Percentiles rank a stretch among this genome's conserved stretches.
phyloP scores from a whole-genome alignment of 2,888 invertebrate species.

The Gibbula magus region DNA sequence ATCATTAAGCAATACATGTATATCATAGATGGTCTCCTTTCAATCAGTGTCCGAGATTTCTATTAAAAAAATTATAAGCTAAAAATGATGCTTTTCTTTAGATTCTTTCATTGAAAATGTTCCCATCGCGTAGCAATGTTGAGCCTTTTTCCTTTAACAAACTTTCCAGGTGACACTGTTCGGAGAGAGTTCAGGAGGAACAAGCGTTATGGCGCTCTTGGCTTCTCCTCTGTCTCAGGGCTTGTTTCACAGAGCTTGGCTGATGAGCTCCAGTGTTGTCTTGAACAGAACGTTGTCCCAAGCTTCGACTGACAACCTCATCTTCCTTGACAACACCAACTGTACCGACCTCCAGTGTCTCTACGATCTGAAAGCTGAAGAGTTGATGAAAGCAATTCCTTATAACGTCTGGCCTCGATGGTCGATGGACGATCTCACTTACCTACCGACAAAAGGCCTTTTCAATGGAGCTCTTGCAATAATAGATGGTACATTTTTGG shows the following conservation, averaged over 20 bases:
- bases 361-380: slow-evolving; percentile 16
- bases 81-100: too few species aligned
- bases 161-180: slow-evolving; percentile 84
- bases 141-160: too few species aligned
- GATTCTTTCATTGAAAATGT: too few species aligned
- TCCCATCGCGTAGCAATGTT: too few species aligned
- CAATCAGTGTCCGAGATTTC: too few species aligned
- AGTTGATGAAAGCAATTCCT: slow-evolving; percentile 31
- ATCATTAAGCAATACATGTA: too few species aligned
- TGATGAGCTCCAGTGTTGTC: slow-evolving; percentile 70
- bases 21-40: too few species aligned
- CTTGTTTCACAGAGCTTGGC: slow-evolving; percentile 80
- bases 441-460: slow-evolving; percentile 20
- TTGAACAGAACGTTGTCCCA: slow-evolving; percentile 60
- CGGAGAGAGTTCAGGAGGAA: slow-evolving; percentile 90
- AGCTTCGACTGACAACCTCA: slow-evolving; percentile 58
- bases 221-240: slow-evolving; percentile 79
- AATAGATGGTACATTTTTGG: slow-evolving; percentile 44
- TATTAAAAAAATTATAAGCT: too few species aligned
- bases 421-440: slow-evolving; percentile 27
- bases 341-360: slow-evolving; percentile 35
- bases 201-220: slow-evolving; percentile 86
- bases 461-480: slow-evolving; percentile 30
- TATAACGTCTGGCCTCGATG: slow-evolving; percentile 35
- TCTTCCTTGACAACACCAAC: slow-evolving; percentile 46